Evolutionary conservation across 2,113 vertebrate genomes (phyloP), one percentile per base, ranked within the genome.

Genomic region (Platysternon megacephalum): DNA sequence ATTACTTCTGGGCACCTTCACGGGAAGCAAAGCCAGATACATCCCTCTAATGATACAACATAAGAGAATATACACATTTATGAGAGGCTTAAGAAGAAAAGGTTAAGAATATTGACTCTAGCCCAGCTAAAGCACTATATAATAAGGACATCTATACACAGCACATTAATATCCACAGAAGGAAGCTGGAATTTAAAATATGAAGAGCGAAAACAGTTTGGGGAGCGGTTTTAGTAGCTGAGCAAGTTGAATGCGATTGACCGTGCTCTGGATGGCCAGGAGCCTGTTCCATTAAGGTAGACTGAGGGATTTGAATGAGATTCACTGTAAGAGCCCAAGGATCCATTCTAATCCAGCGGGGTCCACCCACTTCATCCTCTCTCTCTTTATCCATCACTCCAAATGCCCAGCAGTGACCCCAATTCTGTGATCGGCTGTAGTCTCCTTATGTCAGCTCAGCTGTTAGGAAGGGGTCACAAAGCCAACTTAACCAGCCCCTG

Each of bases 61-160:
- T 74, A 86, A 46, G 95, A 95, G 95, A 95, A 93, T 80, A 82
- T 9, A 79, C 11, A 93, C 92, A 93, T 98, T 93, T 92, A 53
- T 52, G 91, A 94, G 14, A 56, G 88, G 87, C 68, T 93, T 96
- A 72, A 28, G 61, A 93, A 86, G 79, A 80, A 6, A 65, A 84
- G 49, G 85, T 93, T 91, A 90, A 92, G 82, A 97, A 97, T 53
- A 94, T 93, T 93, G 94, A 97, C 95, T 97, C 81, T 86, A 85
- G 88, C 79, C 91, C 90, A 95, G 91, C 82, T 79, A 88, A 95
- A 89, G 79, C 55, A 81, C 88, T 92, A 55, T 88, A 74, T 91
- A 94, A 96, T 97, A 92, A 97, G 85, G 95, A 72, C 87, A 48
- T 89, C 93, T 97, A 90, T 84, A 94, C 11, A 21, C 78, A 86